Conservation (phyloP, 53 echinoderm and acorn worm genomes). For the Paelopatides confundens region DNA sequence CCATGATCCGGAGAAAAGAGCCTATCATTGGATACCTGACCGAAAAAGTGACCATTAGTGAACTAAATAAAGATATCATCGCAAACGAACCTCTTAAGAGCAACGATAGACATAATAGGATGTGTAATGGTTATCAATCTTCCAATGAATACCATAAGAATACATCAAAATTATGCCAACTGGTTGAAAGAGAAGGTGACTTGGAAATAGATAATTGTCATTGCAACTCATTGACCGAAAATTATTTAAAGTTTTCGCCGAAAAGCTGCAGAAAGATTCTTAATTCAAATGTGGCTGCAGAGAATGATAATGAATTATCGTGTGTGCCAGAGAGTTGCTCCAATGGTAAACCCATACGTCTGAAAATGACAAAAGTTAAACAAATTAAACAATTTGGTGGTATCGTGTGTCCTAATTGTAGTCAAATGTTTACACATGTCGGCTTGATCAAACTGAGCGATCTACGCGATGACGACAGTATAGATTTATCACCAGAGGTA, state of each 20-base stretch:
- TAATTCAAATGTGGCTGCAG: neutral
- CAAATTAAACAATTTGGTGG: conserved; percentile 43
- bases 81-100: no score
- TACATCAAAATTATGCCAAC: neutral
- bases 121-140: no score
- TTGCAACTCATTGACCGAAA: neutral
- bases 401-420: conserved; percentile 63
- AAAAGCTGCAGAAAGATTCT: neutral
- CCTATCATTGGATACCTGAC: neutral
- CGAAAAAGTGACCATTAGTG: neutral
- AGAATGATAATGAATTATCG: neutral
- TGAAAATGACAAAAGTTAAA: conserved; percentile 35
- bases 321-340: neutral
- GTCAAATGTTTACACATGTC: conserved; percentile 28
- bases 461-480: neutral
- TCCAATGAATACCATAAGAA: no score
- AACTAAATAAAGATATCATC: neutral
- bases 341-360: neutral
- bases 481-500: neutral
- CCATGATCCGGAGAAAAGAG: neutral
- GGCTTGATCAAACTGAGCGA: conserved; percentile 12
- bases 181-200: neutral
- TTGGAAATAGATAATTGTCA: neutral
- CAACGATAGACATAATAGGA: no score
- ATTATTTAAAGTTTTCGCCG: neutral